Evolutionary conservation across 30 jellyfish, hydroid and myxozoan genomes (phyloP).

Genomic region (Turritopsis rubra): DNA sequence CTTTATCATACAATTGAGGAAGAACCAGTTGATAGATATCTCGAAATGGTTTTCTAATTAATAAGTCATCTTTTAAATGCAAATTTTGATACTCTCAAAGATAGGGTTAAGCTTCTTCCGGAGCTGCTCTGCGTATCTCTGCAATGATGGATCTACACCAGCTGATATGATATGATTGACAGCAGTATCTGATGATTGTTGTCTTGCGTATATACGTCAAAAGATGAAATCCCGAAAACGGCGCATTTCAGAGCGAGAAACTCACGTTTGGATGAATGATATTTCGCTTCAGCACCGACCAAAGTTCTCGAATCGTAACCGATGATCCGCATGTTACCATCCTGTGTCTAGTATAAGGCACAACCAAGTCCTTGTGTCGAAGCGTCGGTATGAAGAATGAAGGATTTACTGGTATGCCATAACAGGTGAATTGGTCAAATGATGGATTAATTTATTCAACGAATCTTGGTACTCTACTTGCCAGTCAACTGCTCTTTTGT

Average conservation of each 20-base stretch:
- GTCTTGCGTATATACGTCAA: conserved; percentile 43
- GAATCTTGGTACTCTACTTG: conserved; percentile 23
- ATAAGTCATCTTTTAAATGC: conserved; percentile 20
- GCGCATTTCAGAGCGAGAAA: conserved; percentile 67
- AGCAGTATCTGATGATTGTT: conserved; percentile 28
- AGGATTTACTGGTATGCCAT: conserved; percentile 45
- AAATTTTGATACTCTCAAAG: conserved; percentile 25
- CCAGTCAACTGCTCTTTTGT: conserved; percentile 25
- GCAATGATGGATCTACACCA: conserved; percentile 29
- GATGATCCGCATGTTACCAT: conserved; percentile 35
- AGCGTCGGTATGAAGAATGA: conserved; percentile 57
- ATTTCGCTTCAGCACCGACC: conserved; percentile 41
- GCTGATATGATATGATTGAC: conserved; percentile 12
- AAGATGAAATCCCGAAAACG: conserved; percentile 23
- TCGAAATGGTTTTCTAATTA: conserved; percentile 10
- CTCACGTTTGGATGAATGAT: conserved; percentile 41
- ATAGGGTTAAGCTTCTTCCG: conserved; percentile 20
- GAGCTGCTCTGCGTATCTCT: conserved; percentile 15
- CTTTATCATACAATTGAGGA: conserved; percentile 23
- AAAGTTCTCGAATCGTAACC: conserved; percentile 49
- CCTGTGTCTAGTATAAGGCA: conserved; percentile 42
- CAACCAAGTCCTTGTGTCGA: conserved; percentile 54
- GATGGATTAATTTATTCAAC: conserved; percentile 28
- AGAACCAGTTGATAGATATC: conserved; percentile 29
- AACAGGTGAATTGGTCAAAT: conserved; percentile 39